These are phyloP conservation scores for Eira barbara DNA, from an alignment of 2,113 vertebrate genomes.

Conservation along the genomic window DNA sequence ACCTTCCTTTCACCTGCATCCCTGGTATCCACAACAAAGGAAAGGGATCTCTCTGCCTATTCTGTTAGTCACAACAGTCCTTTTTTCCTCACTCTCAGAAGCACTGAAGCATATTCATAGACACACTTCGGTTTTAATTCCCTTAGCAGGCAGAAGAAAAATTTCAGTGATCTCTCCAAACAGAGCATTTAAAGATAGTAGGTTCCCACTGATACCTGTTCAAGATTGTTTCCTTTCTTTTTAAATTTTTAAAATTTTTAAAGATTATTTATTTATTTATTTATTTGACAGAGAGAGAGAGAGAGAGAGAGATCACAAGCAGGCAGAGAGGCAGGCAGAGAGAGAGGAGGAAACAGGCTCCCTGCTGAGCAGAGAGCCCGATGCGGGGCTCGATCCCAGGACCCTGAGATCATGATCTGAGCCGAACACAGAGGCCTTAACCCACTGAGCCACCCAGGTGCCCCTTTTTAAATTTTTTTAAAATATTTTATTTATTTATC, in stretches of 20 bases:
- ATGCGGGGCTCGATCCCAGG: no score
- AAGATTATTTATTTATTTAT: neutral
- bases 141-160: neutral
- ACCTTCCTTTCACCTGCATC: neutral
- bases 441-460: no score
- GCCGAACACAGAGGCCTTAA: no score
- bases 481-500: no score
- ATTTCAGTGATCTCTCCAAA: neutral
- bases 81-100: neutral
- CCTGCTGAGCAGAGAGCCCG: no score
- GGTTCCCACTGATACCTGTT: neutral
- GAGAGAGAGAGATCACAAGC: no score
- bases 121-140: neutral
- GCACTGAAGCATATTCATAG: neutral
- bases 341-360: no score
- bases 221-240: neutral
- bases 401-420: no score
- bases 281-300: neutral
- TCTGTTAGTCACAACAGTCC: neutral
- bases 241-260: no score
- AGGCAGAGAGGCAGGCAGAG: no score
- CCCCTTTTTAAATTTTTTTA: no score
- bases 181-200: neutral
- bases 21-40: neutral
- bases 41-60: neutral